A percentile compares a stretch with the other conserved stretches of the same genome.
These are phyloP conservation scores for Momotus momota DNA, from an alignment of 2,797 vertebrate genomes.

Conservation along the genomic window DNA sequence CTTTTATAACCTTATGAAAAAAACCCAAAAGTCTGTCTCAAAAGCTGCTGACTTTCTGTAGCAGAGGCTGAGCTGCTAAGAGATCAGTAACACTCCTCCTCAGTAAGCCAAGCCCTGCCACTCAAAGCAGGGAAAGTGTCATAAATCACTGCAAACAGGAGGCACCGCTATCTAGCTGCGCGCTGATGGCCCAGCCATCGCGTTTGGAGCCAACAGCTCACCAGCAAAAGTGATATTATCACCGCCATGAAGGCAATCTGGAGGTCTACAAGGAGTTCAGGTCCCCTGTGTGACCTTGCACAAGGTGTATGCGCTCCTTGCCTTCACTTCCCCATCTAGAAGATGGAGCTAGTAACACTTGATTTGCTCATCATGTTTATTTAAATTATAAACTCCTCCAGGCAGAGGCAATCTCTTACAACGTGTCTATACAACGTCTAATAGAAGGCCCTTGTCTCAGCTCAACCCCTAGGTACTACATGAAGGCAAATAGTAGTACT, in stretches of 20 bases:
- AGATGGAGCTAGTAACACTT: neutral
- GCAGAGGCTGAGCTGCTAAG: neutral
- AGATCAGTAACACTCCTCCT: neutral
- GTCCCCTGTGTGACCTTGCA: neutral
- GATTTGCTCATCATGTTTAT: neutral
- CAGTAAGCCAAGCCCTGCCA: neutral
- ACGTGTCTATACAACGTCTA: neutral
- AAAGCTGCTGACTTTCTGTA: neutral
- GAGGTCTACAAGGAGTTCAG: neutral
- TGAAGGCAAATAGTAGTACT: neutral
- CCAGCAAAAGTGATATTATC: neutral
- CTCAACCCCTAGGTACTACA: neutral
- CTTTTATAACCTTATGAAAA: neutral
- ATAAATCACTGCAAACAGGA: neutral
- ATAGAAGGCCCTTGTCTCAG: conserved; percentile 8
- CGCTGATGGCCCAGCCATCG: neutral
- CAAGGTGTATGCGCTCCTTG: neutral
- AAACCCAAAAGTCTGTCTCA: neutral
- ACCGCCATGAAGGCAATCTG: neutral
- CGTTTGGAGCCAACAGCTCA: neutral
- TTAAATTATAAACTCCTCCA: neutral
- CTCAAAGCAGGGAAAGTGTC: neutral
- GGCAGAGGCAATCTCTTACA: conserved; percentile 11
- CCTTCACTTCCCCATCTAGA: neutral
- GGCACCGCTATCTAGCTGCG: neutral